A percentile compares a stretch with the other conserved stretches of the same genome.
These are phyloP conservation scores for Drosophila testacea DNA, from an alignment of 2,888 invertebrate species.

Conservation along the genomic window DNA sequence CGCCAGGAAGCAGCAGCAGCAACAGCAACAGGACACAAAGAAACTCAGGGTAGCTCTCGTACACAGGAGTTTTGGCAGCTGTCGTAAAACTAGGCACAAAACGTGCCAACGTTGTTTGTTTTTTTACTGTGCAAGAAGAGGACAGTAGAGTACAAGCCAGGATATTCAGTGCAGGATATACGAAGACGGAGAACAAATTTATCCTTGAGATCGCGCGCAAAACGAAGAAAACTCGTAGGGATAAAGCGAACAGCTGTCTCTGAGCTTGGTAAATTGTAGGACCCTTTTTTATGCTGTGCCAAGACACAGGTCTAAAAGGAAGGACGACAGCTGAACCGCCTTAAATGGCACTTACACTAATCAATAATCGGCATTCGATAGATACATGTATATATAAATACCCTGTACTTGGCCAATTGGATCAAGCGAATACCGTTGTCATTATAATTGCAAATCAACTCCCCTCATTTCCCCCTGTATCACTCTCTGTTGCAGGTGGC, in stretches of 20 bases:
- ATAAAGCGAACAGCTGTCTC: slow-evolving; percentile 62
- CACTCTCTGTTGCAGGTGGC: slow-evolving; percentile 10
- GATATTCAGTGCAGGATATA: slow-evolving; percentile 46
- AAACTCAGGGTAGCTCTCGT: slow-evolving; percentile 47
- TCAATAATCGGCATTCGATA: slow-evolving; percentile 67
- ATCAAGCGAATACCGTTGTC: slow-evolving; percentile 31
- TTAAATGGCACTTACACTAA: slow-evolving; percentile 71
- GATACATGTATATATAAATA: slow-evolving; percentile 5
- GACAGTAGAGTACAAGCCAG: slow-evolving; percentile 1
- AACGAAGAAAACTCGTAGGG: slow-evolving; percentile 36
- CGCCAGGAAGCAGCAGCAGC: slow-evolving; percentile 59
- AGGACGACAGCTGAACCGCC: slow-evolving; percentile 29
- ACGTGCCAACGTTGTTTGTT: slow-evolving; percentile 39
- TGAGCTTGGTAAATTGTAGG: not conserved
- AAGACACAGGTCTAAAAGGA: slow-evolving; percentile 15
- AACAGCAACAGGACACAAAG: slow-evolving; percentile 42
- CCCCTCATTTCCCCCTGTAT: not conserved
- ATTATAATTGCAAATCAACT: slow-evolving; percentile 28
- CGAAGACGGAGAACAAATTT: slow-evolving; percentile 25
- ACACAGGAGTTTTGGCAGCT: slow-evolving; percentile 54
- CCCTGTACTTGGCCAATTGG: slow-evolving; percentile 47
- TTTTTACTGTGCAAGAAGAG: not conserved
- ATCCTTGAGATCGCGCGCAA: slow-evolving; percentile 50
- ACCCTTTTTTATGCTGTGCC: slow-evolving; percentile 9
- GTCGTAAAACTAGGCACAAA: slow-evolving; percentile 71